A percentile compares a stretch with the other conserved stretches of the same genome.
Conservation (phyloP, 2,888 invertebrate species). For the Leucania comma region DNA sequence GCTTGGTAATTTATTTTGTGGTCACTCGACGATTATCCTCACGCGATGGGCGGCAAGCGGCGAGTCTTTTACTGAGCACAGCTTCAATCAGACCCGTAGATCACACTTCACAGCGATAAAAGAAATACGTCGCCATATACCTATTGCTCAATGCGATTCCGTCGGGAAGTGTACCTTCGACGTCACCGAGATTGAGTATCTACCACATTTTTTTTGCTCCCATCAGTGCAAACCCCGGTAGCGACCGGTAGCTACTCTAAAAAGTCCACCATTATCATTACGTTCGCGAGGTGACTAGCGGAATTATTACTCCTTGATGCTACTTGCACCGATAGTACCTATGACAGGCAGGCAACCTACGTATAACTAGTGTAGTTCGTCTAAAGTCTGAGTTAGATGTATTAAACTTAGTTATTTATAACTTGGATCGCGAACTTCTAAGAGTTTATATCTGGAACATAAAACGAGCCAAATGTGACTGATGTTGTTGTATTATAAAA, state of each 20-base stretch:
- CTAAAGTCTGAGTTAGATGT: conserved; percentile 48
- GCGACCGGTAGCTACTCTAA: conserved; percentile 74
- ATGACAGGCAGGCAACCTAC: conserved; percentile 11
- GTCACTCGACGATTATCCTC: conserved; percentile 52
- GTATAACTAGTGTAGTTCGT: conserved; percentile 14
- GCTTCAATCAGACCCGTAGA: conserved; percentile 51
- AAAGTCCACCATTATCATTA: conserved; percentile 74
- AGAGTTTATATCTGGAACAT: conserved; percentile 61
- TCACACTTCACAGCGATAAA: conserved; percentile 44
- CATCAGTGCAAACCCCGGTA: conserved; percentile 79
- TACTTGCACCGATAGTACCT: conserved; percentile 70
- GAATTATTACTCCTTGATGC: conserved; percentile 59
- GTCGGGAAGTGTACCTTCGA: conserved; percentile 55
- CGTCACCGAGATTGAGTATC: conserved; percentile 69
- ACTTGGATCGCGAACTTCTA: conserved; percentile 59
- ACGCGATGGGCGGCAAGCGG: conserved; percentile 59
- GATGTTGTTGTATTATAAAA: conserved; percentile 63
- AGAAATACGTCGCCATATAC: conserved; percentile 24
- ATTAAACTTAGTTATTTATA: conserved; percentile 55
- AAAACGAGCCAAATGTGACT: conserved; percentile 60
- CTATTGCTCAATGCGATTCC: conserved; percentile 19
- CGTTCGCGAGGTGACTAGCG: conserved; percentile 73
- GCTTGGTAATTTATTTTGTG: conserved; percentile 61
- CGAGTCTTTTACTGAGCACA: conserved; percentile 47
- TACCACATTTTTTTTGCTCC: conserved; percentile 76